A percentile compares a stretch with the other conserved stretches of the same genome.
Conservation (phyloP, 2,113 vertebrate genomes). For the Tachycineta bicolor region DNA sequence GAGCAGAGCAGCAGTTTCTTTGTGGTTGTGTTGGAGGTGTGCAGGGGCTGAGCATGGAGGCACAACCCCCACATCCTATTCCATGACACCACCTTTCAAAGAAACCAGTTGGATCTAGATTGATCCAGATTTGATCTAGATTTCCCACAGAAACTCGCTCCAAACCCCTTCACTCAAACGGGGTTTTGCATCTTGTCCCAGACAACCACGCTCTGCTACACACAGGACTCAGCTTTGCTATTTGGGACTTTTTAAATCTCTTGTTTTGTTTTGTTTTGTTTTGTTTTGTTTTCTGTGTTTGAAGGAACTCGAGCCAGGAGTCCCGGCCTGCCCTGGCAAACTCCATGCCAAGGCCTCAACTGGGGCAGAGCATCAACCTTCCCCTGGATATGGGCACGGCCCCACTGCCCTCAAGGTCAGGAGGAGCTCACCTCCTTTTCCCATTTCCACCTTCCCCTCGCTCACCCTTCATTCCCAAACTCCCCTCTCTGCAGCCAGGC, state of each 20-base stretch:
- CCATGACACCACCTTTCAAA: not conserved
- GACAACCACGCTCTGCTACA: fast-evolving
- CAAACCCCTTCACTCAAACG: not conserved
- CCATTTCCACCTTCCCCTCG: not conserved
- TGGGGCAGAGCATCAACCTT: conserved; percentile 83
- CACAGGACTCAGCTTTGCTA: not conserved
- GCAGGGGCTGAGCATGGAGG: not conserved
- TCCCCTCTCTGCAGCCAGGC: not conserved
- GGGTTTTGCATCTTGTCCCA: not conserved
- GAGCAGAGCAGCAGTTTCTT: not conserved
- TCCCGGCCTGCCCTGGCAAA: conserved; percentile 84
- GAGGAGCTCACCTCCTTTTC: not conserved
- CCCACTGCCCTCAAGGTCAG: conserved; percentile 87
- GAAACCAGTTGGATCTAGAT: not conserved
- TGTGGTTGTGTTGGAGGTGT: not conserved
- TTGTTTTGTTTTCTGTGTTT: not conserved
- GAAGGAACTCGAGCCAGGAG: conserved; percentile 90
- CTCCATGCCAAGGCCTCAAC: conserved; percentile 82
- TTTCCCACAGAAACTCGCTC: not conserved
- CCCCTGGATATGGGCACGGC: conserved; percentile 85
- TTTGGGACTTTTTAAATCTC: not conserved
- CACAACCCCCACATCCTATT: not conserved
- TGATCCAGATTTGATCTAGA: too few species aligned
- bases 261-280: not conserved
- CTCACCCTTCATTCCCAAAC: not conserved